phyloP scores from a whole-genome alignment of 2,113 vertebrate species.

The Dasypus novemcinctus region DNA sequence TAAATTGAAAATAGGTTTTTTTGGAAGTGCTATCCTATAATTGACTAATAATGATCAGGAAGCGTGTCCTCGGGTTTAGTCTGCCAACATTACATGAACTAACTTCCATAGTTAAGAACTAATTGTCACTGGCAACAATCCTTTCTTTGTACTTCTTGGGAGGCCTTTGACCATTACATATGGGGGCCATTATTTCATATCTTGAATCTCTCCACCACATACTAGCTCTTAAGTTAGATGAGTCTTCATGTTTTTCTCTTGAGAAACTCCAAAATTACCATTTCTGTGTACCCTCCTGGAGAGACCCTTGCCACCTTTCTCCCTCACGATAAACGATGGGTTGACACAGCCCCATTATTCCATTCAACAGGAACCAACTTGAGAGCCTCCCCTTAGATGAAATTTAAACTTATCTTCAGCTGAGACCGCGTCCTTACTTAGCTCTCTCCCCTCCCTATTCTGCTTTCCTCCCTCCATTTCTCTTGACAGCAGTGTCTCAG shows the following conservation, averaged over 20 bases:
- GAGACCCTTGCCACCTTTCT: not conserved
- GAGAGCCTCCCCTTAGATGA: not conserved
- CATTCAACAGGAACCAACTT: not conserved
- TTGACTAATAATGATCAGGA: constrained; percentile 47
- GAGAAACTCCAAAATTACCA: not conserved
- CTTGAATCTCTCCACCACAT: not conserved
- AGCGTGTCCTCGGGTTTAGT: constrained; percentile 16
- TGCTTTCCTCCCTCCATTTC: not conserved
- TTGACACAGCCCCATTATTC: not conserved
- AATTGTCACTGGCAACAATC: not conserved
- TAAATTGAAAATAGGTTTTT: constrained; percentile 59
- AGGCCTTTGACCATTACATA: not conserved
- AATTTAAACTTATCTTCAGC: not conserved
- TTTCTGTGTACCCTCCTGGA: not conserved
- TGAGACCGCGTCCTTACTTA: not conserved
- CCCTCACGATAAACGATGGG: not conserved
- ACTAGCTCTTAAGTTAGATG: no score
- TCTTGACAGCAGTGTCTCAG: not conserved
- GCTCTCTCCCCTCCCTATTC: not conserved
- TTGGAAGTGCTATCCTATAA: not conserved
- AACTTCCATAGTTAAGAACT: constrained; percentile 59
- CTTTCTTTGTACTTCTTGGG: constrained; percentile 2
- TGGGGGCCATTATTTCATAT: not conserved
- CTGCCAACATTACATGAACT: constrained; percentile 44
- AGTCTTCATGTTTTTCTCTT: not conserved